Base-by-base conservation (phyloP, 2,797 vertebrate species). In the Falco concolor region DNA sequence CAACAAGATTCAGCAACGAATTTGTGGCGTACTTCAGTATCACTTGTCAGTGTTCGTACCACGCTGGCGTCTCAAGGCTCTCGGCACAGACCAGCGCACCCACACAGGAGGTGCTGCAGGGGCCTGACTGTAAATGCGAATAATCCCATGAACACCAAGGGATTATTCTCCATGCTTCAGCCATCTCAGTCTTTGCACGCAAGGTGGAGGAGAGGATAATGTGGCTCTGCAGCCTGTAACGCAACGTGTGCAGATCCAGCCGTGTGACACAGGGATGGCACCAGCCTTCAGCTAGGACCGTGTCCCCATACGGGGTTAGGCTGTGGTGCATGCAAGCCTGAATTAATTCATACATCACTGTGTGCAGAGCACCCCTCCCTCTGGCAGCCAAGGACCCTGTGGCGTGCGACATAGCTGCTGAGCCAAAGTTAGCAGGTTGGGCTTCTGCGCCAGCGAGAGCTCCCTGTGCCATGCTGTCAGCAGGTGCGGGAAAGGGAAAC, bases 81-180 rank as follows among this genome's bases (percentile, higher is more conserved):
- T 72, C 25, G 1, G 87, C 76, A 34, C 69, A 83, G 72, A 64
- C 4, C 57, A 80, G 72, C 9, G 9, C 61, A 65, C 21, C 64
- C 53, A 57, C 9, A 6, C 40, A 59, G 77, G 73, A 90, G 77
- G 36, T 74, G 83, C 87, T 90, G 85, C 90, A 84, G 87, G 94
- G 89, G 65, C 61, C 79, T 56, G 76, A 61, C 83, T 86, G 73
- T 25, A 86, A 90, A 94, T 7, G 85, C 17, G 70, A 91, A 84
- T 86, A 96, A 95, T 95, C 83, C 94, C 83, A 76, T 30, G 5
- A 36, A 49, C 93, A 90, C 59, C 90, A 68, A 73, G 77, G 74
- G 94, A 95, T 94, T 97, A 94, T 82, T 88, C 59, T n/a, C 54
- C 85, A 67, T 3, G 24, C 64, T 59, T 94, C 89, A 89, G 84